Base-by-base conservation (phyloP, 2,888 invertebrate species). In the Pyralis farinalis region DNA sequence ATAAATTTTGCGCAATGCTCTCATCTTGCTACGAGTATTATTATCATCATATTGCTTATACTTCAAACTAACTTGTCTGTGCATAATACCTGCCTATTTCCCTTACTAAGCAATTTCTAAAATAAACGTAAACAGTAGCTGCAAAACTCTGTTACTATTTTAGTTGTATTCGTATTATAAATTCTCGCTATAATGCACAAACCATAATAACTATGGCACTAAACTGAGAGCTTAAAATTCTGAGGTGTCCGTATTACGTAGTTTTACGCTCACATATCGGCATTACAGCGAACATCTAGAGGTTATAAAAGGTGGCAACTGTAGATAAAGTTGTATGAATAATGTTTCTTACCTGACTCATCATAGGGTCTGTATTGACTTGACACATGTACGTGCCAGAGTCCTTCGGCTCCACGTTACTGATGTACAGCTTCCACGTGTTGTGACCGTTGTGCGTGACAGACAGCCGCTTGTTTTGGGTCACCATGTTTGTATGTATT, bases 341-440 rank as follows among this genome's bases (percentile, higher is more conserved):
- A 36, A 7, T 27, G 36, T 9, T 10, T 55, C 90, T 86, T 85
- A 96, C 96, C 93, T 95, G 94, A 75, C 94, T 95, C 76, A 93
- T 92, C 96, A 96, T 96, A 31, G 96, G 97, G 71, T 96, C 95
- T 22, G 96, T 97, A 82, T 97, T 97, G 66, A 97, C 93, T 87
- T 97, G 97, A 82, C 97, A 97, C 96, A 97, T 97, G 86, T 97
- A 97, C 34, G 95, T 95, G 55, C 97, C 97, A 22, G 95, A 95
- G 81, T 97, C 97, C 72, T 95, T 94, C 65, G 95, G 93, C 84
- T 96, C 95, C 51, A 97, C 96, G 72, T 94, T 95, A 62, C 92
- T 93, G 79, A 97, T 94, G 87, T 95, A 95, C 65, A 97, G 92
- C 83, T 95, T 96, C 97, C 97, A 97, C 57, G 96, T 96, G 83